These are phyloP conservation scores for Dromococcyx pavoninus DNA, from an alignment of 2,797 vertebrate genomes.

Conservation along the genomic window DNA sequence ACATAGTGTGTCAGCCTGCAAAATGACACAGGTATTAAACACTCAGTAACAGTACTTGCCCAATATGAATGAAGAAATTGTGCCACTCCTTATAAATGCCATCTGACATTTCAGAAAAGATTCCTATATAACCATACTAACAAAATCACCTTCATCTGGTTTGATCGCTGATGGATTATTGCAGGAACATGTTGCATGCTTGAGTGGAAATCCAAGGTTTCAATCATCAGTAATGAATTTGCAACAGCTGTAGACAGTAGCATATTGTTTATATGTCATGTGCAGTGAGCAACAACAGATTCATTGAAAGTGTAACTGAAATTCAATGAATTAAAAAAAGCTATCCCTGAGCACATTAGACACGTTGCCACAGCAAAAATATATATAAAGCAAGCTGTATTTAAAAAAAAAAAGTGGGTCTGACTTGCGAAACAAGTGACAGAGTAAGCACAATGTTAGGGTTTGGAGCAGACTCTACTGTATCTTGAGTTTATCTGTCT, in stretches of 20 bases:
- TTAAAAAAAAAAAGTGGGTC: rapidly evolving
- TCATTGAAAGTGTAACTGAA: not conserved
- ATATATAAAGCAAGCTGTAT: not conserved
- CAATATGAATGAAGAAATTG: not conserved
- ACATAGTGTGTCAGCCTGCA: not conserved
- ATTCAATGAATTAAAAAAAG: not conserved
- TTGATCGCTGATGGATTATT: not conserved
- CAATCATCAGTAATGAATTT: constrained; percentile 1
- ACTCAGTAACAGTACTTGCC: not conserved
- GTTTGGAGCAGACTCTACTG: not conserved
- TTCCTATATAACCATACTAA: not conserved
- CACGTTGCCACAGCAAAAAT: not conserved
- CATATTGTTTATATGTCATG: not conserved
- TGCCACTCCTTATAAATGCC: not conserved
- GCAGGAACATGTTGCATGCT: not conserved
- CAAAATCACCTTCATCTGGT: not conserved
- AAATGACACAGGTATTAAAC: constrained; percentile 24
- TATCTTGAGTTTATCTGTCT: not conserved
- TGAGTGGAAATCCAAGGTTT: constrained; percentile 5
- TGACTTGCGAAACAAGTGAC: not conserved
- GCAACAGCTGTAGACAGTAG: not conserved
- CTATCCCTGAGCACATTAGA: not conserved
- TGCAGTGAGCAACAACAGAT: not conserved
- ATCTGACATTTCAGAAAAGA: not conserved
- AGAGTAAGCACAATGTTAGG: not conserved